phyloP scores from a whole-genome alignment of 1,140 invertebrate species.

The Bombus sibiricus region DNA sequence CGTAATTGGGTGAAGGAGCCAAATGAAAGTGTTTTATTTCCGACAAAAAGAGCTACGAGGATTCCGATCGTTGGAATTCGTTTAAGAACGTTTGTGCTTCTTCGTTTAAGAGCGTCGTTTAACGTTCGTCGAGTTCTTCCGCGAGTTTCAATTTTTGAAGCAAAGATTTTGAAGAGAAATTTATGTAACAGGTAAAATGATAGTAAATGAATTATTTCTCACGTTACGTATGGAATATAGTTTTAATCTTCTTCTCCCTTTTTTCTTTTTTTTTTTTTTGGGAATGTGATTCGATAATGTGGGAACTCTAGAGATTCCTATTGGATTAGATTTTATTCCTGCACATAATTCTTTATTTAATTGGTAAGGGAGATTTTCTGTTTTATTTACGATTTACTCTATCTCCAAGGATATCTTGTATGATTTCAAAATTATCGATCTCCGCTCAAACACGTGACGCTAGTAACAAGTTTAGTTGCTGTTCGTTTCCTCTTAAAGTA shows the following conservation, averaged over 20 bases:
- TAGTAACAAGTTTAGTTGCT: neutral
- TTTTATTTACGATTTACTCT: too few relatives aligned
- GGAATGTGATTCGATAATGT: too few relatives aligned
- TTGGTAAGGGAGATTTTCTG: too few relatives aligned
- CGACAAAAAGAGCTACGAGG: neutral
- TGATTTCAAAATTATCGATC: too few relatives aligned
- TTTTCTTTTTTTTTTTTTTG: too few relatives aligned
- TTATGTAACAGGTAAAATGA: neutral
- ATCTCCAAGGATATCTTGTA: too few relatives aligned
- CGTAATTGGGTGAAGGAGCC: conserved; percentile 28
- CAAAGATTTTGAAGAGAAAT: neutral
- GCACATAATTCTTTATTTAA: too few relatives aligned
- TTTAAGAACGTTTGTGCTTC: neutral
- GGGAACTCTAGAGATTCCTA: too few relatives aligned
- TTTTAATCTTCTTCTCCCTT: too few relatives aligned
- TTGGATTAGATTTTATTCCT: too few relatives aligned
- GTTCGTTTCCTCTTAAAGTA: neutral
- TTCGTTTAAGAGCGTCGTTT: neutral
- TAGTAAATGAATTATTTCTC: neutral
- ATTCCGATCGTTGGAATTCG: neutral
- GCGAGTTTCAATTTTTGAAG: too few relatives aligned
- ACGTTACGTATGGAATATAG: neutral
- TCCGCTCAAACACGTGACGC: neutral
- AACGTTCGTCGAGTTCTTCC: neutral
- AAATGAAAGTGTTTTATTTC: neutral